Evolutionary conservation across 2,113 vertebrate genomes (phyloP), one percentile per base, ranked within the genome.

Genomic region (Dipodomys ordii): DNA sequence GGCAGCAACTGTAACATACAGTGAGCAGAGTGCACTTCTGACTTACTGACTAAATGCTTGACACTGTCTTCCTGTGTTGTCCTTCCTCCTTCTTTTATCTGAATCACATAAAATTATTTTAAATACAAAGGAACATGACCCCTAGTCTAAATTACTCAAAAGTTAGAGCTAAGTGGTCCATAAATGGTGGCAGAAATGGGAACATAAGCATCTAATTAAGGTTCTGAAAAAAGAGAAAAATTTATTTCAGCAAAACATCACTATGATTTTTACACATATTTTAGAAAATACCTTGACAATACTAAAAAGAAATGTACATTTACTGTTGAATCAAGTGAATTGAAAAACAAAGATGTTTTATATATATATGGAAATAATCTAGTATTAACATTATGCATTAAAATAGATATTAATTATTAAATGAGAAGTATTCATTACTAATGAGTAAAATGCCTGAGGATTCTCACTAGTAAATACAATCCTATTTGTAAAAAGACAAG

Each of bases 141-240:
- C 76, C 96, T 96, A 83, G 87, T 93, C 95, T 91, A 97, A 98
- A 97, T 90, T 88, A 95, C 64, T 93, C 73, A 96, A 95, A 98
- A 94, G 97, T 95, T 90, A 97, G 96, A 97, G 25, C 67, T 97
- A 97, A 98, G 93, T 92, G 83, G 90, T 93, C 85, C 94, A 80
- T 93, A 85, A 95, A 97, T 93, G 95, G 97, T 27, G 82, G 94
- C 4, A 67, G 85, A 96, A 80, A 93, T 73, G 96, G 68, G 44
- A 82, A 88, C 78, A 84, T 83, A 93, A 96, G 88, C 69, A 88
- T 97, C 88, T 97, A 96, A 96, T 96, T 95, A 96, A 94, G 49
- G 92, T 12, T 91, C 68, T 81, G 20, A 65, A 97, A 95, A 88
- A 46, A 77, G 94, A 97, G 93, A 97, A 93, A 87, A 49, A 97